Conservation (phyloP, 2,888 invertebrate genomes). For the Acanthopleura granulata region DNA sequence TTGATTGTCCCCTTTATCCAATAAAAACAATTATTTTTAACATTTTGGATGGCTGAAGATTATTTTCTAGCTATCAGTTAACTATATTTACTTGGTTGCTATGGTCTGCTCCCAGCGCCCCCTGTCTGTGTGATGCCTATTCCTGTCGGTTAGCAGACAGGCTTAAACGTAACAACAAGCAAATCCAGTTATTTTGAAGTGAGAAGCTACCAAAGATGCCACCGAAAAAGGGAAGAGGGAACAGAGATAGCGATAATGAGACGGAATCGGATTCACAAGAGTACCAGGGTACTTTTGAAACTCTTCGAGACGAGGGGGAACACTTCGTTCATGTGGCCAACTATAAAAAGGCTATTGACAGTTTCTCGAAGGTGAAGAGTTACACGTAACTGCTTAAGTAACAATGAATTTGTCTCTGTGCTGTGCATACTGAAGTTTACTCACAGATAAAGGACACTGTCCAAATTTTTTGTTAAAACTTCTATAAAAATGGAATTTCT, state of each 20-base stretch:
- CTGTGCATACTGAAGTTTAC: too few species aligned
- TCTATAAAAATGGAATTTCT: too few species aligned
- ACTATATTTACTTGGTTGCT: slow-evolving; percentile 24
- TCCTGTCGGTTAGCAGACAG: too few species aligned
- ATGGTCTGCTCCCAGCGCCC: slow-evolving; percentile 15
- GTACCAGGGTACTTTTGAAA: slow-evolving; percentile 55
- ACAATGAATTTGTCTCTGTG: too few species aligned
- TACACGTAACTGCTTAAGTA: not conserved
- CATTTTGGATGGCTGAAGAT: too few species aligned
- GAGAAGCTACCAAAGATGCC: not conserved
- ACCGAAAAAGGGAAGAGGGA: slow-evolving; percentile 22
- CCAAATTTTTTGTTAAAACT: too few species aligned
- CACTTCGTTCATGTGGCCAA: slow-evolving; percentile 61
- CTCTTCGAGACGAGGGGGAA: slow-evolving; percentile 60
- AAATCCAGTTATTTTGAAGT: not conserved
- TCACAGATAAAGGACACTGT: too few species aligned
- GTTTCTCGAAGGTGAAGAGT: slow-evolving; percentile 61
- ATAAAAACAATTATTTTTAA: too few species aligned
- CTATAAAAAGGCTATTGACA: slow-evolving; percentile 63
- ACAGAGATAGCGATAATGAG: slow-evolving; percentile 41
- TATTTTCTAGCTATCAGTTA: too few species aligned
- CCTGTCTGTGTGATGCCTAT: not conserved
- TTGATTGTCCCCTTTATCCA: too few species aligned
- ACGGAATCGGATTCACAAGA: slow-evolving; percentile 49
- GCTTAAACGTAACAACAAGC: too few species aligned